Percentiles rank a stretch among this genome's conserved stretches.
These are phyloP conservation scores for Drosophila engyochracea DNA, from an alignment of 2,888 invertebrate species.

Conservation along the genomic window DNA sequence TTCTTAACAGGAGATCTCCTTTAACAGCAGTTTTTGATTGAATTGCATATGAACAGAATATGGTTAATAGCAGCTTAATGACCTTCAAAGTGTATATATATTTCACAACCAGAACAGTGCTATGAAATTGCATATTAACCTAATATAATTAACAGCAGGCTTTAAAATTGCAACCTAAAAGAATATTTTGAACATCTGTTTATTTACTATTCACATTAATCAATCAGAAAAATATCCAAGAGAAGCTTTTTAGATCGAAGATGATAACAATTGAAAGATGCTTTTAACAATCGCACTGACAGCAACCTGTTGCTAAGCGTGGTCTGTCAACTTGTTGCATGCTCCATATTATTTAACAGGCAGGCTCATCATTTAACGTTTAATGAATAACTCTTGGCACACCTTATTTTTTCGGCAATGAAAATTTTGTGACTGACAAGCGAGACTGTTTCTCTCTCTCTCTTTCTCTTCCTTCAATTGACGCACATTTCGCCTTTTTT, in stretches of 20 bases:
- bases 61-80: too few relatives aligned
- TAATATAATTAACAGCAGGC: neutral
- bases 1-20: too few relatives aligned
- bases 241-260: neutral
- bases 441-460: neutral
- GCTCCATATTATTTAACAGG: slow-evolving; percentile 4
- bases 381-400: slow-evolving; percentile 32
- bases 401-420: slow-evolving; percentile 36
- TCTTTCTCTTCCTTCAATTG: slow-evolving; percentile 30
- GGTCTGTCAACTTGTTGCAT: slow-evolving; percentile 28
- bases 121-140: neutral
- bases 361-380: slow-evolving; percentile 14
- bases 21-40: neutral
- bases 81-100: too few relatives aligned
- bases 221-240: neutral
- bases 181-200: neutral
- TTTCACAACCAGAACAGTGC: too few relatives aligned
- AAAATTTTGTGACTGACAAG: slow-evolving; percentile 23
- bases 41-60: neutral
- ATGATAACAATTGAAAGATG: neutral
- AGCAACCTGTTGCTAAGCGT: slow-evolving; percentile 1
- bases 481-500: slow-evolving; percentile 57
- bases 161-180: neutral
- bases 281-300: neutral
- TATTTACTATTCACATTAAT: neutral